Conservation (phyloP, 2,113 vertebrate genomes). For the Passer montanus region DNA sequence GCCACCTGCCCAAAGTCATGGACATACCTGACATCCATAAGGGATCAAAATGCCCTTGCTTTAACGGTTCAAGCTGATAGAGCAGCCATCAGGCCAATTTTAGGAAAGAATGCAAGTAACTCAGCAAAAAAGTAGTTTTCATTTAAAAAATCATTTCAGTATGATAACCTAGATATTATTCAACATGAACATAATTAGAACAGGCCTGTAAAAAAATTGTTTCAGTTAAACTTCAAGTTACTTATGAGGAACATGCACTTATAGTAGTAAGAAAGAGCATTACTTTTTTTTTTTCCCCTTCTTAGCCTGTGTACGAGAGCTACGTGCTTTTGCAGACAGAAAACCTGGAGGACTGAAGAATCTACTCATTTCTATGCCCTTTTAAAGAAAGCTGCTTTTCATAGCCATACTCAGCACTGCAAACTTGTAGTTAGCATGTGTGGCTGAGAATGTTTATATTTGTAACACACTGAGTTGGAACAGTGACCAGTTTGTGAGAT, state of each 20-base stretch:
- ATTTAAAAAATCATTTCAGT: not conserved
- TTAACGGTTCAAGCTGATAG: not conserved
- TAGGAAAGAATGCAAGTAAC: not conserved
- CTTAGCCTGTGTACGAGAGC: not conserved
- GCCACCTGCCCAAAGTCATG: not conserved
- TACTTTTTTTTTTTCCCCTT: not conserved
- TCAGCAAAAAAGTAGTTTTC: not conserved
- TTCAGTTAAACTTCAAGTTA: not conserved
- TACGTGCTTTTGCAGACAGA: slow-evolving; percentile 21
- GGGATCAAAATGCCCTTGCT: not conserved
- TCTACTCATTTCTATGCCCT: not conserved
- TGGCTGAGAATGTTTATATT: slow-evolving; percentile 11
- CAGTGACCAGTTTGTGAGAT: not conserved
- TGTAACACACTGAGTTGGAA: not conserved
- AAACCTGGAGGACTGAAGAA: slow-evolving; percentile 2
- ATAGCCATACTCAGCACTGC: not conserved
- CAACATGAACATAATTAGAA: not conserved
- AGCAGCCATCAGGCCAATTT: not conserved
- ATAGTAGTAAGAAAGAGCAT: not conserved
- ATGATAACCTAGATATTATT: not conserved
- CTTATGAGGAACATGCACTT: not conserved
- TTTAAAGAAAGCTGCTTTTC: slow-evolving; percentile 59
- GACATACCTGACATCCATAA: not conserved
- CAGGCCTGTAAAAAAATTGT: not conserved
- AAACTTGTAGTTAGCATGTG: not conserved